Conservation (phyloP, 1,140 invertebrate species). For the Delia radicum region DNA sequence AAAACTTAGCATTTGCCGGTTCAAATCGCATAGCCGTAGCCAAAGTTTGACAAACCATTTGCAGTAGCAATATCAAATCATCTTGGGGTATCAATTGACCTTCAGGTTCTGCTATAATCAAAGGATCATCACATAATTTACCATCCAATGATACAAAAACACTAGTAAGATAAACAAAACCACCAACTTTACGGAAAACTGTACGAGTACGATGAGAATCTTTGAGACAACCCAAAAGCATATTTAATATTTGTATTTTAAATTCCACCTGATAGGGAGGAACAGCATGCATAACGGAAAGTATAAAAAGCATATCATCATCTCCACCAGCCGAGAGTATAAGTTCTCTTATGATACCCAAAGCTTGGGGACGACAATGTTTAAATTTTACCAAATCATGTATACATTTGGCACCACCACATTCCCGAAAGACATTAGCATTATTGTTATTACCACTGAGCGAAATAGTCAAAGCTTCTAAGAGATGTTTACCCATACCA, state of each 20-base stretch:
- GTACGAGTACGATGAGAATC: conserved; percentile 95
- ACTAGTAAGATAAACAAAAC: conserved; percentile 96
- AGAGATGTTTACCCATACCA: conserved; percentile 77
- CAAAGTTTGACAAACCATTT: conserved; percentile 92
- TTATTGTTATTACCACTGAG: conserved; percentile 79
- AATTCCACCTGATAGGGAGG: conserved; percentile 75
- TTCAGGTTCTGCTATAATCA: neutral
- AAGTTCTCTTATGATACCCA: conserved; percentile 82
- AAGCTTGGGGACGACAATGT: conserved; percentile 77
- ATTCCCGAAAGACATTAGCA: conserved; percentile 89
- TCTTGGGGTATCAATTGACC: conserved; percentile 47
- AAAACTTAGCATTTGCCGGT: conserved; percentile 99
- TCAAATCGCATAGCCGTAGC: conserved; percentile 98
- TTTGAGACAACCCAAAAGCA: conserved; percentile 81
- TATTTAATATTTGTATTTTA: conserved; percentile 90
- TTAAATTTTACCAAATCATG: conserved; percentile 86
- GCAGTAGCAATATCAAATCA: conserved; percentile 72
- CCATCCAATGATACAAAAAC: conserved; percentile 92
- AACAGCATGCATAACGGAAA: conserved; percentile 88
- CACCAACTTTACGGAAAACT: conserved; percentile 95
- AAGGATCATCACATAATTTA: conserved; percentile 61
- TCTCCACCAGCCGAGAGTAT: conserved; percentile 89
- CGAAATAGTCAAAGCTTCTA: conserved; percentile 83
- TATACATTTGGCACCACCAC: conserved; percentile 86
- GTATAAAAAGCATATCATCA: conserved; percentile 90